A percentile compares a stretch with the other conserved stretches of the same genome.
phyloP scores from a whole-genome alignment of 2,113 vertebrate species.

The Sylvia atricapilla region DNA sequence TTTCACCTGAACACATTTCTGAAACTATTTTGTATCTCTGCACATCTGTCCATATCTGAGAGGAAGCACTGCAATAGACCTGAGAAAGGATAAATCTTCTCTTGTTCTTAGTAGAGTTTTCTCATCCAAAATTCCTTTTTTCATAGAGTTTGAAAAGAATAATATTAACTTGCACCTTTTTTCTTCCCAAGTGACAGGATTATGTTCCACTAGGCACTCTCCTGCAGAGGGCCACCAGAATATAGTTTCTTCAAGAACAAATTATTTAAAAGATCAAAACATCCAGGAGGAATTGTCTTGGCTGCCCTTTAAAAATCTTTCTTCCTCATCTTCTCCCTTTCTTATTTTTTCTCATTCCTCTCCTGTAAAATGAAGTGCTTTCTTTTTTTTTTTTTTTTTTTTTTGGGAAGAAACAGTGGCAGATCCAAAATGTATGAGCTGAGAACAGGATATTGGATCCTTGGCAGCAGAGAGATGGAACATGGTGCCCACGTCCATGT shows the following conservation, averaged over 20 bases:
- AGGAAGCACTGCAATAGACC: not conserved
- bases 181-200: not conserved
- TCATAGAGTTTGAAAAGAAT: not conserved
- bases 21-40: not conserved
- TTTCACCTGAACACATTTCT: not conserved
- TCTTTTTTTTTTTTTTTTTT: too few species aligned
- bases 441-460: slow-evolving; percentile 35
- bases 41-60: not conserved
- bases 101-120: not conserved
- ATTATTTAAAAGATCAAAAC: slow-evolving; percentile 36
- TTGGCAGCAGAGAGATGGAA: not conserved
- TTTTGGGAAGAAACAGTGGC: not conserved
- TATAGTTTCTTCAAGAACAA: slow-evolving; percentile 21
- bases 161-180: not conserved
- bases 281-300: slow-evolving; percentile 27
- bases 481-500: not conserved
- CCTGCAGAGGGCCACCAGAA: slow-evolving; percentile 12
- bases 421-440: slow-evolving; percentile 38
- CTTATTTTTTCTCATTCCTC: slow-evolving; percentile 23
- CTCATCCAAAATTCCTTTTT: not conserved
- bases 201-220: slow-evolving; percentile 2
- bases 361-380: not conserved
- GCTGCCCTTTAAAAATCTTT: slow-evolving; percentile 42
- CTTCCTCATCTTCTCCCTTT: slow-evolving; percentile 10
- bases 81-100: not conserved